Conservation (phyloP, 2,797 vertebrate genomes). For the Lutjanus argentimaculatus region DNA sequence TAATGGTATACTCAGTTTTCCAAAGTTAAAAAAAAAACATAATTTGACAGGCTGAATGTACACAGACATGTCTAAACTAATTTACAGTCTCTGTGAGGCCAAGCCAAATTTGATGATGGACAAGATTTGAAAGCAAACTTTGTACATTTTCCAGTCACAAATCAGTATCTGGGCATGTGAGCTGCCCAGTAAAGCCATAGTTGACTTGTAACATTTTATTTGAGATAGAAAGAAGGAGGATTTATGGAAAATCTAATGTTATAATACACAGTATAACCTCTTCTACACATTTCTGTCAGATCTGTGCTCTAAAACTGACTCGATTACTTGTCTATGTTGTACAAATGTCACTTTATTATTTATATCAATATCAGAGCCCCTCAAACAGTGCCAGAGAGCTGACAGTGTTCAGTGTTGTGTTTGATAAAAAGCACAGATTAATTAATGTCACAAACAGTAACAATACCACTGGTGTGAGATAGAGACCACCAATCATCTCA, state of each 20-base stretch:
- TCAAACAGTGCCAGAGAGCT: conserved; percentile 43
- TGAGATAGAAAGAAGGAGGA: neutral
- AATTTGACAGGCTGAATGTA: conserved; percentile 6
- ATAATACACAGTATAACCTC: neutral
- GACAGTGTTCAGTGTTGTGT: conserved; percentile 21
- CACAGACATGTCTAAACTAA: conserved; percentile 1
- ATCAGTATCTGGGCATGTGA: neutral
- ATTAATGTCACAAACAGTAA: conserved; percentile 55
- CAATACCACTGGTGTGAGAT: conserved; percentile 41
- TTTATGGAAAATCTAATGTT: neutral
- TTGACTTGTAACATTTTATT: neutral
- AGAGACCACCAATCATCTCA: conserved; percentile 37
- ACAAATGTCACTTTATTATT: conserved; percentile 46
- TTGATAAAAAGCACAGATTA: conserved; percentile 57
- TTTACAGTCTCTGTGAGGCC: neutral
- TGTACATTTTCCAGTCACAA: conserved; percentile 7
- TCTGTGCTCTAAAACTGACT: conserved; percentile 23
- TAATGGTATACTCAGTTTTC: neutral
- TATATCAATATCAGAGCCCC: conserved; percentile 16
- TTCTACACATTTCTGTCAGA: neutral
- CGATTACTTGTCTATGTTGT: conserved; percentile 18
- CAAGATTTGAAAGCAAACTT: neutral
- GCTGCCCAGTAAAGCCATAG: neutral
- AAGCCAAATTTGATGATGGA: conserved; percentile 11
- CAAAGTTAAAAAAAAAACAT: neutral